Base-by-base conservation (phyloP, 2,888 invertebrate genomes). In the Brassicogethes aeneus region DNA sequence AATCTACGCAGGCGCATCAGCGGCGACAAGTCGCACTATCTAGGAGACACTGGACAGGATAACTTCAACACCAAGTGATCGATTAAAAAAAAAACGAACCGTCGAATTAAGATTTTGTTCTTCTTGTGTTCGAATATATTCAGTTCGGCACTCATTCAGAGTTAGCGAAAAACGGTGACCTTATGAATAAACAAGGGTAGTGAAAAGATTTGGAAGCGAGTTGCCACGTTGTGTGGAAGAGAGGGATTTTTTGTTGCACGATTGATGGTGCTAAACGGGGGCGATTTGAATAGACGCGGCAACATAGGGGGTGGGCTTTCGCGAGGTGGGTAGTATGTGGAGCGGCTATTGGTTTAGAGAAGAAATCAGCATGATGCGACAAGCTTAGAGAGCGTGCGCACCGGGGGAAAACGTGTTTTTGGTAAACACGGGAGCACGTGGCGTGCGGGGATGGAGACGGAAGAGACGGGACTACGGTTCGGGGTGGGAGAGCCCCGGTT, bases 371-470 rank as follows among this genome's bases (percentile, higher is more conserved):
- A 15, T 35, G 16, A 14, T 35, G 16, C 15, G 15, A 15, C 15
- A 35, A 17, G 17, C 23, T 37, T 37, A 15, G 37, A 29, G 29
- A 12, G 3, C 16, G 17, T 34, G 34, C 33, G 23, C 23, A 23
- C 5, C 23, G 23, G 23, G 23, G 23, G 34, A 34, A 23, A 23
- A 23, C 23, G 23, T 23, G 23, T n/a, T n/a, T 23, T 23, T 43
- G 32, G 41, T 41, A 29, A 39, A 44, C 43, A 41, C 41, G 45
- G 43, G 37, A 17, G 40, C 43, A 49, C 58, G 64, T 59, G 66
- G 65, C 65, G 64, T n/a, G 62, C 65, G 64, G 49, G 37, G 41
- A 39, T 42, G 42, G 42, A 45, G 37, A 39, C 39, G 37, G 42
- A 23, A 12, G 34, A 37, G 34, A 35, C 29, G 43, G n/a, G 17